These are phyloP conservation scores for Archivesica marissinica DNA, from an alignment of 1,140 invertebrate species.

Conservation along the genomic window DNA sequence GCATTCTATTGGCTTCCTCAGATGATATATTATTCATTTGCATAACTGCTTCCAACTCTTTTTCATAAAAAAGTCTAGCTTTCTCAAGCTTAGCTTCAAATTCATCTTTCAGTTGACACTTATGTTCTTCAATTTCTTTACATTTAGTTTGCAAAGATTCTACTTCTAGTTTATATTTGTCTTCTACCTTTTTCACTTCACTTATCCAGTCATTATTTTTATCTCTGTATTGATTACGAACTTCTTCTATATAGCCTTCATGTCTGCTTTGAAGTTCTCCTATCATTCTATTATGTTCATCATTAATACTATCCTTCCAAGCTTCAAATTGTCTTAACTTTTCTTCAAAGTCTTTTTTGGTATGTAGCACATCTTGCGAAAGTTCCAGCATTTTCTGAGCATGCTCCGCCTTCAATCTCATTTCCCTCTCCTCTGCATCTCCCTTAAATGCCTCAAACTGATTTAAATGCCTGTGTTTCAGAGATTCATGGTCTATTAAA, in stretches of 20 bases:
- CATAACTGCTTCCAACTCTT: slow-evolving; percentile 80
- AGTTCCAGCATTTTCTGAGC: slow-evolving; percentile 77
- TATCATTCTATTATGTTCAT: slow-evolving; percentile 75
- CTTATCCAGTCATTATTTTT: slow-evolving; percentile 75
- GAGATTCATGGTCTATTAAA: slow-evolving; percentile 70
- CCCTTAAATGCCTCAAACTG: slow-evolving; percentile 77
- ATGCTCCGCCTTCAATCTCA: slow-evolving; percentile 75
- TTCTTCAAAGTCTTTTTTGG: slow-evolving; percentile 81
- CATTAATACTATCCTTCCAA: slow-evolving; percentile 73
- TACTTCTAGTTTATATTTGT: slow-evolving; percentile 75
- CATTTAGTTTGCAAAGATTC: slow-evolving; percentile 71
- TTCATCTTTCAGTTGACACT: slow-evolving; percentile 78
- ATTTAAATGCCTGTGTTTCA: slow-evolving; percentile 69
- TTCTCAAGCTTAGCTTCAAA: slow-evolving; percentile 80
- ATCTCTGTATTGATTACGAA: slow-evolving; percentile 69
- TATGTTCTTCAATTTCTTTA: slow-evolving; percentile 72
- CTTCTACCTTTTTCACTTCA: slow-evolving; percentile 75
- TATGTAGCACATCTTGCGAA: slow-evolving; percentile 77
- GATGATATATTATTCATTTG: slow-evolving; percentile 68
- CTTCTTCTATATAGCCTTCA: slow-evolving; percentile 76
- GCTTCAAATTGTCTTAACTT: slow-evolving; percentile 75
- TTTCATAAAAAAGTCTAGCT: slow-evolving; percentile 82
- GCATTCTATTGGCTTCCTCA: slow-evolving; percentile 66
- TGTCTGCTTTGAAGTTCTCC: slow-evolving; percentile 76
- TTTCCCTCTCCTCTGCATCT: slow-evolving; percentile 75